A percentile compares a stretch with the other conserved stretches of the same genome.
Conservation (phyloP, 2,113 vertebrate genomes). For the Centropus bengalensis region DNA sequence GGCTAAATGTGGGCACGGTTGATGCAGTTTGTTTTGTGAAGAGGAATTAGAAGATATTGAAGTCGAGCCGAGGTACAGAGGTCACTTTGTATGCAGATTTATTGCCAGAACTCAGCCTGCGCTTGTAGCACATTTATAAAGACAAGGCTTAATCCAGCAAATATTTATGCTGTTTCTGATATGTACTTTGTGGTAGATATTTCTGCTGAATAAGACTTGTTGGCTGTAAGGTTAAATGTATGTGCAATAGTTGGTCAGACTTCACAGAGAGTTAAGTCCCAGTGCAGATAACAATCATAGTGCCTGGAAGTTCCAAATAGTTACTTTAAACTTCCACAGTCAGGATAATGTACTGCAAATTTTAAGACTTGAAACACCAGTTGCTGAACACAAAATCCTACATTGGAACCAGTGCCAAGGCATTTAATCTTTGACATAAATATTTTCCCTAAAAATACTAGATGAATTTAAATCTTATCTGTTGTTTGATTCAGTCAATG, state of each 20-base stretch:
- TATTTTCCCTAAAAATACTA: not conserved
- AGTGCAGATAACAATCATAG: not conserved
- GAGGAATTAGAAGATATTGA: constrained; percentile 77
- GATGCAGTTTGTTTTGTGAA: constrained; percentile 81
- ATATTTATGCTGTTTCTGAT: not conserved
- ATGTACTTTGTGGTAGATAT: not conserved
- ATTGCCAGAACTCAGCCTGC: not conserved
- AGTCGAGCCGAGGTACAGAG: constrained; percentile 69
- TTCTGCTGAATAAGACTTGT: not conserved
- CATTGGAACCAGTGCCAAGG: not conserved
- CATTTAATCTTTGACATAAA: constrained; percentile 21
- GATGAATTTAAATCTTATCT: constrained; percentile 27
- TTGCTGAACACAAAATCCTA: constrained; percentile 1
- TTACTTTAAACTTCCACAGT: not conserved
- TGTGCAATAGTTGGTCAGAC: not conserved
- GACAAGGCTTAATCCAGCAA: not conserved
- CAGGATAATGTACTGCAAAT: constrained; percentile 2
- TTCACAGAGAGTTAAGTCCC: not conserved
- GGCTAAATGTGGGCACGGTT: constrained; percentile 67
- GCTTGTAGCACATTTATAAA: not conserved
- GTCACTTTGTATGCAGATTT: constrained; percentile 63
- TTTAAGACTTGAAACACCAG: constrained; percentile 14
- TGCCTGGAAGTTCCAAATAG: not conserved
- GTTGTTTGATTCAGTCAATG: not conserved
- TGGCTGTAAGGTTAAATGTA: not conserved